Evolutionary conservation across 2,113 vertebrate genomes (phyloP).

Genomic region (Phylloscopus trochiloides): DNA sequence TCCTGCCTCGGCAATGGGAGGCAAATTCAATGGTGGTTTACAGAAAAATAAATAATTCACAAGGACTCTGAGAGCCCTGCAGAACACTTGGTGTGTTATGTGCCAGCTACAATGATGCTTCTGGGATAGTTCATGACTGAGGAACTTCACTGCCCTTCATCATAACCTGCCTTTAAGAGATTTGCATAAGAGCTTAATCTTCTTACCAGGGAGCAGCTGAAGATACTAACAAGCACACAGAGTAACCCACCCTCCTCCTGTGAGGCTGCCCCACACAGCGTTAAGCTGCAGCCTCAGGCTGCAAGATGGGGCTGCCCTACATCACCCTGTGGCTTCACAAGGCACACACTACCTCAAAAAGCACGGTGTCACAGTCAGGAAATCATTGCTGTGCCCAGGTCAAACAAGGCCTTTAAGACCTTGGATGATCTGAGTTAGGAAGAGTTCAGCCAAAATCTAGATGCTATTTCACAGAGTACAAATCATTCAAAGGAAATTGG

Average conservation of each 20-base stretch:
- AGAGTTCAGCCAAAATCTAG: not conserved
- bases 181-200: slow-evolving; percentile 30
- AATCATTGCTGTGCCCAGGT: not conserved
- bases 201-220: not conserved
- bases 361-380: not conserved
- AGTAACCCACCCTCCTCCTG: not conserved
- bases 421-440: not conserved
- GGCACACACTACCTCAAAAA: not conserved
- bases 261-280: not conserved
- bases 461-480: not conserved
- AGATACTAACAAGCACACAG: not conserved
- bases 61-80: accelerated
- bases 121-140: not conserved
- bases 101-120: not conserved
- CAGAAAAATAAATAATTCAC: not conserved
- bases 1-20: not conserved
- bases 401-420: not conserved
- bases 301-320: not conserved
- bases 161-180: not conserved
- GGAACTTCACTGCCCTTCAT: not conserved
- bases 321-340: not conserved
- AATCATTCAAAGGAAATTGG: not conserved
- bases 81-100: not conserved
- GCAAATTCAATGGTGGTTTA: not conserved
- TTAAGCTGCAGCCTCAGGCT: not conserved